Percentiles rank a stretch among this genome's conserved stretches.
Conservation (phyloP, 2,888 invertebrate genomes). For the Lasioglossum oenotherae region DNA sequence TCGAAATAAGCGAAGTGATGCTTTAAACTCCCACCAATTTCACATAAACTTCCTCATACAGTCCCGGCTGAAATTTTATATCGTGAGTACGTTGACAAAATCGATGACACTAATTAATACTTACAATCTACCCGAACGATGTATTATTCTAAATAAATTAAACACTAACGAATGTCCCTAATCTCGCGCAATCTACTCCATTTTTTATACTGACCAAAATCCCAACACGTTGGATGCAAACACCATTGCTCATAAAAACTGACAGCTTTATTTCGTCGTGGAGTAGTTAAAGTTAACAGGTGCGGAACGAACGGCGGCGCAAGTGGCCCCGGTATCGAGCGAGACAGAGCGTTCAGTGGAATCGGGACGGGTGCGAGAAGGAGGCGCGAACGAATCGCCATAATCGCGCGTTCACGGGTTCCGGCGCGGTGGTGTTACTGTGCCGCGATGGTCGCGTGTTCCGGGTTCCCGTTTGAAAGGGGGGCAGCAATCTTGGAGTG, state of each 20-base stretch:
- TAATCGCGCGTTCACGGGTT: constrained; percentile 2
- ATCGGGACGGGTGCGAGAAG: neutral
- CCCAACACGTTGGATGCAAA: neutral
- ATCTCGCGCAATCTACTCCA: neutral
- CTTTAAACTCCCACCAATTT: too few relatives aligned
- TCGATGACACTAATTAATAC: too few relatives aligned
- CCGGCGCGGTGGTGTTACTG: neutral
- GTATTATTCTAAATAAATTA: too few relatives aligned
- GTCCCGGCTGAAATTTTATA: too few relatives aligned
- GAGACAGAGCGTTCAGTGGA: neutral
- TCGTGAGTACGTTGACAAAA: too few relatives aligned
- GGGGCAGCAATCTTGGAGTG: constrained; percentile 13
- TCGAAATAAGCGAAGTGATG: too few relatives aligned
- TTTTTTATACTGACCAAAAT: neutral
- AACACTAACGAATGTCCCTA: too few relatives aligned
- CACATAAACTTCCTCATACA: too few relatives aligned
- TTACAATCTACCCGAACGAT: too few relatives aligned
- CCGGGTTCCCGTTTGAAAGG: neutral
- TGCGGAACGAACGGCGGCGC: neutral
- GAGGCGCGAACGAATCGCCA: neutral
- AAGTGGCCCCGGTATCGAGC: neutral
- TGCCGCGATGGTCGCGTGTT: neutral
- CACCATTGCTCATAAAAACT: neutral
- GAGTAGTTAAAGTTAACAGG: neutral
- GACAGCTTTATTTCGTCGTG: neutral